These are phyloP conservation scores for Orthosia gothica DNA, from an alignment of 2,888 invertebrate genomes.

Conservation along the genomic window DNA sequence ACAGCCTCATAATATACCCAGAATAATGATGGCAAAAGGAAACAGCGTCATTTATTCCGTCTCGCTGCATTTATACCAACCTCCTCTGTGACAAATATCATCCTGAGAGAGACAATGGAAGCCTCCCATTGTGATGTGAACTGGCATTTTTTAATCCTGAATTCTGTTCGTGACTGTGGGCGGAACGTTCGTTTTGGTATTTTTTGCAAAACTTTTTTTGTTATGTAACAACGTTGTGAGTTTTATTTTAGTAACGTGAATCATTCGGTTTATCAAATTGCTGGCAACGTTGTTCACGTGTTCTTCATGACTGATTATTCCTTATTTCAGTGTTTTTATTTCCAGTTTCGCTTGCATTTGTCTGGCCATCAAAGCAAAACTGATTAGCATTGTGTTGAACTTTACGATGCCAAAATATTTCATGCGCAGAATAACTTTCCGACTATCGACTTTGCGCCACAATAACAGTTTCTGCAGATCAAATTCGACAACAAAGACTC, in stretches of 20 bases:
- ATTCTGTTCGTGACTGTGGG: constrained; percentile 25
- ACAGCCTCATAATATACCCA: constrained; percentile 1
- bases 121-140: constrained; percentile 34
- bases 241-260: not conserved
- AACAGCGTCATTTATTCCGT: constrained; percentile 50
- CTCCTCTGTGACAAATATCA: constrained; percentile 53
- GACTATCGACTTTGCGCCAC: not conserved
- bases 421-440: not conserved
- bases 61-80: constrained; percentile 39
- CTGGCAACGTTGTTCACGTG: not conserved
- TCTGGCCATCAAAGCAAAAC: not conserved
- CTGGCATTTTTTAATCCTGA: constrained; percentile 52
- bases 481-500: not conserved
- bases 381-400: not conserved
- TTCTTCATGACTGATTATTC: too few species aligned
- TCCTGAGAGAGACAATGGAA: constrained; percentile 52
- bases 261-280: not conserved
- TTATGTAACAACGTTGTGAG: not conserved
- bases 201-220: constrained; percentile 18
- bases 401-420: constrained; percentile 3
- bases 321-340: not conserved
- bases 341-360: not conserved
- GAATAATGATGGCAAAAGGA: constrained; percentile 46
- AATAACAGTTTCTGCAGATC: not conserved
- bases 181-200: constrained; percentile 9